Percentiles rank a stretch among this genome's conserved stretches.
phyloP scores from a whole-genome alignment of 30 jellyfish, hydroid and myxozoan species.

The Aurelia coerulea region DNA sequence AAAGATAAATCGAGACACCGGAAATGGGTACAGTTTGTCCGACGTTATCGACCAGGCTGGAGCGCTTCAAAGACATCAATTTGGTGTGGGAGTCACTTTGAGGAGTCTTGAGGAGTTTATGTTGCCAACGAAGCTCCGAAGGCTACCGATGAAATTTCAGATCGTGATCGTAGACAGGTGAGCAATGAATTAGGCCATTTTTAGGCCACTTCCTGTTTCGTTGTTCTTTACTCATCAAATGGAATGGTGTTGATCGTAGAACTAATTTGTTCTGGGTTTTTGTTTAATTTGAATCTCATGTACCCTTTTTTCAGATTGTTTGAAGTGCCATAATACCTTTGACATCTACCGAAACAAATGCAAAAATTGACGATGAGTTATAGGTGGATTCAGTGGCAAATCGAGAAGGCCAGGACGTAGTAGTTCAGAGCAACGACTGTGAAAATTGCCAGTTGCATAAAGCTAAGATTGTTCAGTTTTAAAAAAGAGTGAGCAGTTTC shows the following conservation, averaged over 20 bases:
- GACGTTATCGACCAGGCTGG: conserved; percentile 58
- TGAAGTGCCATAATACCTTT: conserved; percentile 25
- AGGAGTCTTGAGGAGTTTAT: conserved; percentile 5
- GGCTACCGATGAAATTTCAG: background rate
- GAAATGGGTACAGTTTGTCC: conserved; percentile 51
- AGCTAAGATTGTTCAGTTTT: conserved; percentile 2
- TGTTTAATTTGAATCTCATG: background rate
- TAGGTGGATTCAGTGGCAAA: background rate
- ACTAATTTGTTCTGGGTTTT: background rate
- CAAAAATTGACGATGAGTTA: conserved; percentile 7
- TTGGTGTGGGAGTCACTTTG: conserved; percentile 37
- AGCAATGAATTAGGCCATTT: background rate
- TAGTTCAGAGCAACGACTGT: conserved; percentile 1
- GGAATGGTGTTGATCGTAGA: background rate
- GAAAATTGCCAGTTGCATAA: conserved; percentile 10
- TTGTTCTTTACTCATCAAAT: background rate
- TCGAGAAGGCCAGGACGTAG: conserved; percentile 2
- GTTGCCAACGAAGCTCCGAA: conserved; percentile 14
- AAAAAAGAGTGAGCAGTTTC: conserved; percentile 11
- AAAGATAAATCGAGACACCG: conserved; percentile 16
- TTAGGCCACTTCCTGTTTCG: background rate
- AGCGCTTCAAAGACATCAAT: conserved; percentile 1
- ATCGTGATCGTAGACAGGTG: conserved; percentile 21
- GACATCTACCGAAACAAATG: background rate
- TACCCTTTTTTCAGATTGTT: conserved; percentile 10